phyloP scores from a whole-genome alignment of 2,888 invertebrate species.

The Melieria picta region DNA sequence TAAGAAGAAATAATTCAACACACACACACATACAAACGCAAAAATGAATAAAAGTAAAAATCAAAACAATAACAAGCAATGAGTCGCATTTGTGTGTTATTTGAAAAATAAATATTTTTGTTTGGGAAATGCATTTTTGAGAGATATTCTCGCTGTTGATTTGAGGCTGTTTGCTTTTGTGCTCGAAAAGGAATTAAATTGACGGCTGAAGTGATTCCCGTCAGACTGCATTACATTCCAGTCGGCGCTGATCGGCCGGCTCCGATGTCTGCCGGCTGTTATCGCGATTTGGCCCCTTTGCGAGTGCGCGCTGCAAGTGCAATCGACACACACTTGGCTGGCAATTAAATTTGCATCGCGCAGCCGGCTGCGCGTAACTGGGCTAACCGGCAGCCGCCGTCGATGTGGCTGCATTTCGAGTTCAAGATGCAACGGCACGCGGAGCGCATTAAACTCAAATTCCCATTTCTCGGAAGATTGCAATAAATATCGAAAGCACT shows the following conservation, averaged over 20 bases:
- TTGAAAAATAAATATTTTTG: conserved; percentile 24
- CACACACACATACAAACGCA: not conserved
- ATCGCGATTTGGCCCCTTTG: too few species aligned
- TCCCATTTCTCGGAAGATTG: conserved; percentile 33
- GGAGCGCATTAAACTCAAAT: conserved; percentile 24
- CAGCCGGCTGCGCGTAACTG: not conserved
- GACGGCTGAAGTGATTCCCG: not conserved
- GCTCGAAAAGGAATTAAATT: not conserved
- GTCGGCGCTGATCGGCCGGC: too few species aligned
- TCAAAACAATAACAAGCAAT: conserved; percentile 4
- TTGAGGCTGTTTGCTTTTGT: too few species aligned
- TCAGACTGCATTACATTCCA: too few species aligned
- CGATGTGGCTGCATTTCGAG: not conserved
- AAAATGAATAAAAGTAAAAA: not conserved
- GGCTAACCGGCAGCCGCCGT: not conserved
- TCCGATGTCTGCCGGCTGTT: too few species aligned
- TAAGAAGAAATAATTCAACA: not conserved
- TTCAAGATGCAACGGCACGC: conserved; percentile 20
- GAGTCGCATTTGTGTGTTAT: conserved; percentile 15
- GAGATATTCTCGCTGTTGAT: not conserved
- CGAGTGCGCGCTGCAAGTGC: too few species aligned
- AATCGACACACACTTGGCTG: conserved; percentile 9
- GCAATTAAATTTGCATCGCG: conserved; percentile 22
- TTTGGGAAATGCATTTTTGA: conserved; percentile 18
- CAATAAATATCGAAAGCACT: not conserved